A percentile compares a stretch with the other conserved stretches of the same genome.
phyloP scores from a whole-genome alignment of 1,140 invertebrate species.

The Dufourea novaeangliae region DNA sequence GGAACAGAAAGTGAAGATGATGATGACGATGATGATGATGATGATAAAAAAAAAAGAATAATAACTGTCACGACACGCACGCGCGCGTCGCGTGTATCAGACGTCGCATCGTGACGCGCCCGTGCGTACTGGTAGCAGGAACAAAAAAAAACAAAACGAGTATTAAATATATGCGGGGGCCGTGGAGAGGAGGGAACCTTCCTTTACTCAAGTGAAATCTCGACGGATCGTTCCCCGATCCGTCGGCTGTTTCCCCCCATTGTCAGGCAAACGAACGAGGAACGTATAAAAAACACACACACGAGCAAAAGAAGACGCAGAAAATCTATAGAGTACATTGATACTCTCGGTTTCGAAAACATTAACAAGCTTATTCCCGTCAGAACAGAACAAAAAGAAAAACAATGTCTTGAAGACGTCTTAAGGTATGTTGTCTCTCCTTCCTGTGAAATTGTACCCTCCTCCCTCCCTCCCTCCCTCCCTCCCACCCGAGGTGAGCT shows the following conservation, averaged over 20 bases:
- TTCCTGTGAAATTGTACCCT: constrained; percentile 61
- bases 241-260: constrained; percentile 44
- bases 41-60: constrained; percentile 45
- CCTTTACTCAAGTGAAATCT: constrained; percentile 66
- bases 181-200: constrained; percentile 80
- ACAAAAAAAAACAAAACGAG: constrained; percentile 72
- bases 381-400: constrained; percentile 5
- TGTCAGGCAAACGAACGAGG: constrained; percentile 28
- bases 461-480: constrained; percentile 76
- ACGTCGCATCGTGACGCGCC: constrained; percentile 36
- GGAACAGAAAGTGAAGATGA: constrained; percentile 45
- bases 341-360: constrained; percentile 54
- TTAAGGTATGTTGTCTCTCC: constrained; percentile 65
- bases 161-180: constrained; percentile 81
- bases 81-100: constrained; percentile 55
- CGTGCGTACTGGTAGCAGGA: constrained; percentile 60
- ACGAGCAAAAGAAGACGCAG: constrained; percentile 42
- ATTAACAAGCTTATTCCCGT: constrained; percentile 37
- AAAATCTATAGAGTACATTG: constrained; percentile 49
- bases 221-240: constrained; percentile 8
- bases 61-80: constrained; percentile 69
- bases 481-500: constrained; percentile 80
- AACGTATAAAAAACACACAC: constrained; percentile 25
- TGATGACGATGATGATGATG: constrained; percentile 21
- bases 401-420: constrained; percentile 16